Evolutionary conservation across 2,113 vertebrate genomes (phyloP).

Genomic region (Phycodurus eques): DNA sequence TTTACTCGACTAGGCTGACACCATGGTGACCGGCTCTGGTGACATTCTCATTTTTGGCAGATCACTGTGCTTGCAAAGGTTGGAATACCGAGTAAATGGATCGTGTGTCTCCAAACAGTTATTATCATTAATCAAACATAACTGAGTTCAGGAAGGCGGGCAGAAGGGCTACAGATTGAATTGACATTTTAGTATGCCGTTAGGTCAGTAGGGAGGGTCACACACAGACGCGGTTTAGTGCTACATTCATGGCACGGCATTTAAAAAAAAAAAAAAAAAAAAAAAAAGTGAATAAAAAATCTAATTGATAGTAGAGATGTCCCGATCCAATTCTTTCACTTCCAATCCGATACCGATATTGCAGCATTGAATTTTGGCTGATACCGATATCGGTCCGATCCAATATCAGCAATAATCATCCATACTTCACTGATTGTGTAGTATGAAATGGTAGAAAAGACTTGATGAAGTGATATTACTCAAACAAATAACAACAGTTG

Average conservation of each 20-base stretch:
- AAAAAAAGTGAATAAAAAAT: background rate
- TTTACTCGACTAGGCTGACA: constrained; percentile 30
- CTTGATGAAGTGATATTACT: too few relatives aligned
- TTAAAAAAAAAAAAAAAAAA: background rate
- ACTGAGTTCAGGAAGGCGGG: constrained; percentile 41
- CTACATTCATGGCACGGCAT: constrained; percentile 35
- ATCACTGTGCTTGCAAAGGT: constrained; percentile 14
- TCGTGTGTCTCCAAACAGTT: constrained; percentile 30
- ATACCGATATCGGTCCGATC: too few relatives aligned
- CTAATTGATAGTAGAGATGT: background rate
- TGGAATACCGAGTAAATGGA: constrained; percentile 5
- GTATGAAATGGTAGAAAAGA: too few relatives aligned
- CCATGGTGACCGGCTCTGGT: constrained; percentile 29
- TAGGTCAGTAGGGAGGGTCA: constrained; percentile 39
- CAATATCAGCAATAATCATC: too few relatives aligned
- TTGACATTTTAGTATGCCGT: constrained; percentile 55
- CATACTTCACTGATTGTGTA: too few relatives aligned
- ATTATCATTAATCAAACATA: constrained; percentile 49
- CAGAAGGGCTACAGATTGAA: constrained; percentile 43
- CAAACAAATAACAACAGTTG: too few relatives aligned
- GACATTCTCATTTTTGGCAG: constrained; percentile 29
- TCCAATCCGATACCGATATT: too few relatives aligned
- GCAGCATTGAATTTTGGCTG: too few relatives aligned
- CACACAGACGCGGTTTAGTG: constrained; percentile 24
- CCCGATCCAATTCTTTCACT: too few relatives aligned